Evolutionary conservation across 1,140 invertebrate species (phyloP), one percentile per base, ranked within the genome.

Genomic region (Drosophila micromelanica): DNA sequence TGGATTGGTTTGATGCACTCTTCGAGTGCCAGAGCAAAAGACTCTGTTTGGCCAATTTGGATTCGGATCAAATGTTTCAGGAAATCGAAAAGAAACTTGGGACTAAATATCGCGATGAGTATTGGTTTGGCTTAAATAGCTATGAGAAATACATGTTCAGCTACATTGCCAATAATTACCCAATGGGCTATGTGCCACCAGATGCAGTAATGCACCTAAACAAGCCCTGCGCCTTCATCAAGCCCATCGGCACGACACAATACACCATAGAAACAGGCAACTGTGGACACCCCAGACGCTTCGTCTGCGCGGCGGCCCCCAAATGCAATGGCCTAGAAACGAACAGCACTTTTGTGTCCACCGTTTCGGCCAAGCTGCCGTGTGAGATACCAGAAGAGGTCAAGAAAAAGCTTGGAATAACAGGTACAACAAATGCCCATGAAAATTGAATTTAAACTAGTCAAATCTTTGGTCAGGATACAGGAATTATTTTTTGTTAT

Each of bases 11-110:
- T 13, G 32, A 59, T 3, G 78, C 78, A 6, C 15, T 80, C 5
- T 11, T 17, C 12, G 2, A 8, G 0, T 81, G 73, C 38, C 51
- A 69, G 6, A 20, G 11, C 5, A 12, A 17, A 0, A n/a, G 43
- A 11, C 54, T 81, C 9, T 81, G 69, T 11, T 45, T 81, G 37
- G 78, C 73, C 0, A 43, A 69, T 38, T 1, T 80, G 0, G 8
- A 42, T 15, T 48, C 59, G 2, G 2, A 37, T n/a, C 0, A 1
- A 1, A 11, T 35, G 3, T 45, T 73, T 9, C 0, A 13, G 0
- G 12, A 55, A 3, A 0, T 75, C 0, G 13, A 17, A 13, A 8
- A 0, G 0, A 69, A 75, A 7, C 6, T 45, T 3, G 9, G 7
- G 3, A 59, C 32, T 3, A 9, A 3, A 20, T 13, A 1, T 1